Evolutionary conservation across 2,113 vertebrate species (phyloP), one percentile per base, ranked within the genome.

Genomic region (Anarrhichthys ocellatus): DNA sequence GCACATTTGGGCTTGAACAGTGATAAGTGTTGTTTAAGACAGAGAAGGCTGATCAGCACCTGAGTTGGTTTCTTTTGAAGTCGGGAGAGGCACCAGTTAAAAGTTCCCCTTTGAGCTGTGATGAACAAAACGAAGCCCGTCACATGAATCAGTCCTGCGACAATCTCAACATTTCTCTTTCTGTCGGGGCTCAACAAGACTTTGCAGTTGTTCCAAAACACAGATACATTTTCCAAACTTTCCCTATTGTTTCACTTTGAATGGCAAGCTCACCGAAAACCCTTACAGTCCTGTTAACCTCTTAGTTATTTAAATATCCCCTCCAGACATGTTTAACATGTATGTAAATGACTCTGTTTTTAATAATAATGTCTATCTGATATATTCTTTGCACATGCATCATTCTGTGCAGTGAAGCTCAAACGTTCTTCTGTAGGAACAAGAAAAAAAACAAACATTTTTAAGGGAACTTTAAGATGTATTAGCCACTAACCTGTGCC

Each of bases 21-120:
- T 76, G 81, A 84, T 71, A 58, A 78, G 77, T 81, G 4, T 38
- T 84, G 67, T 1, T 27, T 29, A 29, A 77, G 58, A 46, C 50
- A 9, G 83, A 73, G 76, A 63, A 5, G 11, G 32, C 24, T n/a
- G 46, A 59, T 76, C 75, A 80, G 72, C 62, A 56, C 42, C 40
- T 32, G 20, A 73, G 72, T 27, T 58, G 22, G 27, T 77, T 76
- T 71, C 48, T 14, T 40, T 76, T 63, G 24, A 46, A 62, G 62
- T 83, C 61, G 38, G 54, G 27, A 29, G 36, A 71, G 64, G 29
- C 1, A 4, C 0, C 6, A 79, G 62, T 11, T 63, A 50, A 58
- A 71, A 61, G 58, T 69, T 81, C 27, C 54, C 64, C 68, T 56
- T 67, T 67, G 59, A 82, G 61, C 42, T 62, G 34, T 40, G 50